Base-by-base conservation (phyloP, 2,797 vertebrate species). In the Delichon dasypus region DNA sequence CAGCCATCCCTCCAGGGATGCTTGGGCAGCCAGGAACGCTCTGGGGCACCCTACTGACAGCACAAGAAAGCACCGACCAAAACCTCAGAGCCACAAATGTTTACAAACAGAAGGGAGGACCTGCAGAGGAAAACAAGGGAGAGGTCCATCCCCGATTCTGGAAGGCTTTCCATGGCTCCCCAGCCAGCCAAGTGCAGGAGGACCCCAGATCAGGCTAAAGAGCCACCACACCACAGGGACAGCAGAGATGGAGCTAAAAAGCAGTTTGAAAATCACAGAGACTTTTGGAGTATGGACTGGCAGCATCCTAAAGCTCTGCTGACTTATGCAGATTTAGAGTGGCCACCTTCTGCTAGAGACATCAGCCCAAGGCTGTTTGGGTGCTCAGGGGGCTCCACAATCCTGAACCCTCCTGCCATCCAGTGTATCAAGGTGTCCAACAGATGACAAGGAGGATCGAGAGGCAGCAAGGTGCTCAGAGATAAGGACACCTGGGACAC, bases 401-500 rank as follows among this genome's bases (percentile, higher is more conserved):
- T 6, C 58, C 25, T 0, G 1, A 26, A 27, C 32, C 57, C 54
- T 64, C 70, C 48, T 6, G 3, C 25, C 5, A 7, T 3, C 25
- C 44, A 34, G 25, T 10, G 5, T 1, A 29, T 4, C 22, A 9
- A 48, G 36, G 67, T 89, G 81, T 40, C 44, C 42, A 61, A 19
- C 0, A 42, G 2, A 27, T 25, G 61, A 36, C 2, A 4, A 68
- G 13, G 47, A 32, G 16, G 13, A 82, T 0, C 0, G 2, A 58
- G 51, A 75, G 50, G 36, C 70, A 92, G 50, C 42, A 67, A 57
- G 29, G 26, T 34, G 42, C 62, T 57, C 38, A 45, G 66, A 71
- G 81, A 61, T 38, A 44, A 73, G 36, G 65, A 88, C 32, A 45
- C 15, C 42, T 15, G 50, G 47, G 40, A n/a, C 61, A 71, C 45